Base-by-base conservation (phyloP, 2,797 vertebrate genomes). In the Sebastes elongatus region DNA sequence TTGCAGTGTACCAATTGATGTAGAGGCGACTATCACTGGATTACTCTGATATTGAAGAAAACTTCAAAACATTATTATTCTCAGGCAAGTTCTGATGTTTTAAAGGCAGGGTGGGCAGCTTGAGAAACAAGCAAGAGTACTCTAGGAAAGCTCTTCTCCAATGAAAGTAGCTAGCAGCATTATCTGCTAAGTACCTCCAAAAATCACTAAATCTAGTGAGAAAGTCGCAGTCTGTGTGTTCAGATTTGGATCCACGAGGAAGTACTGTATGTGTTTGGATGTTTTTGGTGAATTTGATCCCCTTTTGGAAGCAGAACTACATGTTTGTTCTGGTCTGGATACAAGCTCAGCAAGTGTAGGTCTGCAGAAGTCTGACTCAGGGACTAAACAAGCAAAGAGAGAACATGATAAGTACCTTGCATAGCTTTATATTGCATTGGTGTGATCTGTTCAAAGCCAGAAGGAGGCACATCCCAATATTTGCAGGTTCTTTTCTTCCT, bases 391-490 rank as follows among this genome's bases (percentile, higher is more conserved):
- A 49, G 35, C 38, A 42, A 16, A 62, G 2, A 49, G 4, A 38
- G 4, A 28, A 32, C n/a, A 33, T 0, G 42, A 22, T 4, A 22
- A 35, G 60, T 87, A 96, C 95, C 96, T 96, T 96, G 96, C 96
- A 96, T 95, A 69, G 96, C 95, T 92, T 95, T 95, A 65, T 96
- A 96, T 79, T 96, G 95, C 93, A 95, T 83, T 25, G 96, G 94
- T 53, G 96, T 96, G 88, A 96, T 93, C 89, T 96, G 94, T 71
- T 95, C 94, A 73, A 95, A 96, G 73, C 96, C 95, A 1, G 91
- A 89, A 13, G 95, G 94, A 46, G 95, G 92, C 8, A 96, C 94
- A 16, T 96, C 96, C 95, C 95, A 96, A 89, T 96, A 96, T 61
- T 92, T 95, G 79, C 93, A 95, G 1, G 74, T 76, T 73, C 89